Base-by-base conservation (phyloP, 1,140 invertebrate species). In the Calycopis cecrops region DNA sequence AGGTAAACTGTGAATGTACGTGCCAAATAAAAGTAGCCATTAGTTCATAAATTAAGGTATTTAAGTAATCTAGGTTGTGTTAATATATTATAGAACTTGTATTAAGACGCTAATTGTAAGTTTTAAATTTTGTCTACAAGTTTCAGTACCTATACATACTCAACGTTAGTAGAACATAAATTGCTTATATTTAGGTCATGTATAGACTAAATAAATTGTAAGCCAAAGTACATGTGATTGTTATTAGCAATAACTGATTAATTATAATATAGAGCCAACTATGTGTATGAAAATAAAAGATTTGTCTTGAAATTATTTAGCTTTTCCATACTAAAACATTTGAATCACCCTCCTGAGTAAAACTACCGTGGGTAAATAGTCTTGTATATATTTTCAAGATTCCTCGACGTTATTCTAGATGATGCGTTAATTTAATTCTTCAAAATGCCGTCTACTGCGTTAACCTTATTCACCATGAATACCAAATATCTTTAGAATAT, bases 151-250 rank as follows among this genome's bases (percentile, higher is more conserved):
- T 28, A 44, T 14, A 44, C 6, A 14, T 44, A 44, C 16, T 44
- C 14, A 17, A 40, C n/a, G n/a, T 28, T 28, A 28, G 21, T 28
- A 28, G 21, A 2, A 28, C 2, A 28, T 28, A 28, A 28, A 28
- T n/a, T n/a, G n/a, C 14, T 44, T 44, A 37, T 10, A 9, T 37
- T 37, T 37, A 44, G 9, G 40, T 16, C 12, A 44, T 17, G 51
- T 62, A 54, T 16, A 57, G 57, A 44, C 33, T 49, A 34, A 44
- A 8, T 16, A 44, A 44, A 44, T 9, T 17, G 16, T 58, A 69
- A 69, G 65, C 61, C 67, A 71, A 76, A 79, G 71, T 73, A 71
- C 70, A 59, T 76, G 73, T 79, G 76, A 79, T 79, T 79, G 52
- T 71, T 69, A 64, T 57, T 79, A 79, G 73, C 67, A 70, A 70